Percentiles rank a stretch among this genome's conserved stretches.
These are phyloP conservation scores for Synanthedon formicaeformis DNA, from an alignment of 2,888 invertebrate genomes.

Conservation along the genomic window DNA sequence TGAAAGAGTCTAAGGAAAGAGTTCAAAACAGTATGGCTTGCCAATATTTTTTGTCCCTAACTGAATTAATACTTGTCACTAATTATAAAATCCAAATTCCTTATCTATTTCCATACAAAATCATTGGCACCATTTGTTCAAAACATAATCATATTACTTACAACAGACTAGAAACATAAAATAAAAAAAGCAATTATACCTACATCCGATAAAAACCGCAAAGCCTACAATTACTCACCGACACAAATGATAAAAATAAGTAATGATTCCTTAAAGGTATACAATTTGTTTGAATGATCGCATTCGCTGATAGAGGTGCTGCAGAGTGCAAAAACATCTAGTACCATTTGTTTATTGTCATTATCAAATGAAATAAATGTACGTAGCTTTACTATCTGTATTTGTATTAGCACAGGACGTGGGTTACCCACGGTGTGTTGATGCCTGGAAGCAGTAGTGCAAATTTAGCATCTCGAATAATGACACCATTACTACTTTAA, in stretches of 20 bases:
- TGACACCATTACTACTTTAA: not conserved
- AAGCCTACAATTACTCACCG: slow-evolving; percentile 5
- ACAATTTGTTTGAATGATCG: slow-evolving; percentile 37
- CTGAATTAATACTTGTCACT: no score
- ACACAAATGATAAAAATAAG: slow-evolving; percentile 24
- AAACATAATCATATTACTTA: no score
- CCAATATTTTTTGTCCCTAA: no score
- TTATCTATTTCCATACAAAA: no score
- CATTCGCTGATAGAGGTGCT: slow-evolving; percentile 20
- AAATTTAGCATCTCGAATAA: not conserved
- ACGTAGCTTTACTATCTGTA: not conserved
- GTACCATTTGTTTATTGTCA: slow-evolving; percentile 30
- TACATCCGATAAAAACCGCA: slow-evolving; percentile 2
- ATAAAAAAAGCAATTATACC: no score
- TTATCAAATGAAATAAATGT: slow-evolving; percentile 22
- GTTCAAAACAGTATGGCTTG: no score
- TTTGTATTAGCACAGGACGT: not conserved
- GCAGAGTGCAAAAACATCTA: slow-evolving; percentile 19
- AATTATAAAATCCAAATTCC: no score
- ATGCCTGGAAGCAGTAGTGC: not conserved
- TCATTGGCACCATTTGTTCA: no score
- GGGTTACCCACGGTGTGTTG: not conserved
- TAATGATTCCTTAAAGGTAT: slow-evolving; percentile 23
- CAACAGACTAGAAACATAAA: no score
- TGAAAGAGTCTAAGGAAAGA: no score